Percentiles rank a stretch among this genome's conserved stretches.
Conservation (phyloP, 2,113 vertebrate genomes). For the Pedionomus torquatus region DNA sequence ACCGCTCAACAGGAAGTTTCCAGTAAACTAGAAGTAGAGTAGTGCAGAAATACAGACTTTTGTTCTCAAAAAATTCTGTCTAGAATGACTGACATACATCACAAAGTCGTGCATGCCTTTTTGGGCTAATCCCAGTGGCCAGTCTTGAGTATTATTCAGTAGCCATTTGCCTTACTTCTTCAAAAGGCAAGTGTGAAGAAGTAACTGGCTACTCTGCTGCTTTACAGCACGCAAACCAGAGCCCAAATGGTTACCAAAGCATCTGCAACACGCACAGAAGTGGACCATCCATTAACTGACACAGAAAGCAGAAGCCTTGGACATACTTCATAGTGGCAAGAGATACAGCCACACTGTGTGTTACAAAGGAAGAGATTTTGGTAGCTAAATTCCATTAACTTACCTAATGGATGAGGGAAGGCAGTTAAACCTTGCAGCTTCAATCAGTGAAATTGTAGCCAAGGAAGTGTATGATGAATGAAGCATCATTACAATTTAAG, state of each 20-base stretch:
- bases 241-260: background rate
- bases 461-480: background rate
- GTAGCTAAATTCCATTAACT: too few species aligned
- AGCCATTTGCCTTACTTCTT: background rate
- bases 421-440: background rate
- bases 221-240: background rate
- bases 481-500: background rate
- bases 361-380: background rate
- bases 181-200: background rate
- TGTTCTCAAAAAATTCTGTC: background rate
- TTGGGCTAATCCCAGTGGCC: background rate
- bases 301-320: background rate
- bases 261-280: background rate
- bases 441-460: background rate
- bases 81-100: too few species aligned
- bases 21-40: background rate
- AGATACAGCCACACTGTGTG: background rate
- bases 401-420: background rate
- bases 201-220: background rate
- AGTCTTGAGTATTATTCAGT: background rate
- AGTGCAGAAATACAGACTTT: background rate
- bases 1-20: background rate
- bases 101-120: fast-evolving
- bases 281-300: background rate
- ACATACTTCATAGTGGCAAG: background rate